A percentile compares a stretch with the other conserved stretches of the same genome.
Evolutionary conservation across 2,113 vertebrate species (phyloP).

Genomic region (Cichladusa arquata): DNA sequence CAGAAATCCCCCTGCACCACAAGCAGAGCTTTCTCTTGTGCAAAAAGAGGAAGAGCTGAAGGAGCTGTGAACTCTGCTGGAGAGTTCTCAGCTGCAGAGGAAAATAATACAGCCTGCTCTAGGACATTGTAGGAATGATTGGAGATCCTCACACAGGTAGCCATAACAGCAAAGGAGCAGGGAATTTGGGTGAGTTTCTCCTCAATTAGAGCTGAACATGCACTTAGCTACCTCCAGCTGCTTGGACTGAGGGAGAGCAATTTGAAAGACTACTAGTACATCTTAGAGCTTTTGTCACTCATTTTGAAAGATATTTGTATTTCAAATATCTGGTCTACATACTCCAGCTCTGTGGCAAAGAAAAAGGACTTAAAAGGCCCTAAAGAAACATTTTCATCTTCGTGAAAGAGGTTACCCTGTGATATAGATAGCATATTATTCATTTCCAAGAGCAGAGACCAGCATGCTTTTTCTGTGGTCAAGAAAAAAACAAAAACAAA

Average conservation of each 20-base stretch:
- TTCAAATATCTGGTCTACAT: not conserved
- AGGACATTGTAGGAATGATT: not conserved
- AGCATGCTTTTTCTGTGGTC: not conserved
- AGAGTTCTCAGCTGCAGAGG: not conserved
- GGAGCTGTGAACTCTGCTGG: not conserved
- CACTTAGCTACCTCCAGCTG: not conserved
- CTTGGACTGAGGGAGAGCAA: not conserved
- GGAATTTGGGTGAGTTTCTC: not conserved
- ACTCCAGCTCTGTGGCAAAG: not conserved
- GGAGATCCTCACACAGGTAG: not conserved
- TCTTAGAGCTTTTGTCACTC: not conserved
- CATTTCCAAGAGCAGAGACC: not conserved
- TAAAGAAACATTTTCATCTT: not conserved
- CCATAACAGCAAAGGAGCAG: not conserved
- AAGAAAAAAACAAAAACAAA: not conserved
- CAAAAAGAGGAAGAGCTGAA: conserved; percentile 13
- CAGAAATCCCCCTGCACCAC: conserved; percentile 4
- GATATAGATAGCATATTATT: not conserved
- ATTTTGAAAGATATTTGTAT: not conserved
- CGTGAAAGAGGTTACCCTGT: not conserved
- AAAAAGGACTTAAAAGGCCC: not conserved
- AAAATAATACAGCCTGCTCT: not conserved
- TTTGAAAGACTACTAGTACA: not conserved
- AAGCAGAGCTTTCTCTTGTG: not conserved
- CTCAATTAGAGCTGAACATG: not conserved